Evolutionary conservation across 2,113 vertebrate species (phyloP).

Genomic region (Dromaius novaehollandiae): DNA sequence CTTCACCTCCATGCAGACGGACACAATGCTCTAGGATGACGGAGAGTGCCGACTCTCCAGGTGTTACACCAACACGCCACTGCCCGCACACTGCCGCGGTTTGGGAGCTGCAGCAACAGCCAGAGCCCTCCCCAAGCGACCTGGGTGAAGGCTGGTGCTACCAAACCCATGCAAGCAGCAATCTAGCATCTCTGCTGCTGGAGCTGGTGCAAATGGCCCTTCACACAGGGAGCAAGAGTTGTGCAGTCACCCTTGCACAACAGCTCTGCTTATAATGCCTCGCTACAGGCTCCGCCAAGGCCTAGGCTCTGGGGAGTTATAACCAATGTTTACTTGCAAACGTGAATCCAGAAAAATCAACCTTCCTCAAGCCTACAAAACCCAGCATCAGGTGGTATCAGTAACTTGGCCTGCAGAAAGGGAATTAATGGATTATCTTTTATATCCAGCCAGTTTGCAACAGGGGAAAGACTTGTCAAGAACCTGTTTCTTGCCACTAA

Average conservation of each 20-base stretch:
- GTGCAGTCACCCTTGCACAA: not conserved
- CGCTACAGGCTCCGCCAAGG: accelerated
- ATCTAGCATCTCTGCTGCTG: not conserved
- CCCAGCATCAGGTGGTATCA: not conserved
- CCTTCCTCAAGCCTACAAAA: not conserved
- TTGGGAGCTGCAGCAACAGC: not conserved
- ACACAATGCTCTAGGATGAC: accelerated
- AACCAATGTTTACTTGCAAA: not conserved
- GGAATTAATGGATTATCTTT: not conserved
- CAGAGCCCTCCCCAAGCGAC: not conserved
- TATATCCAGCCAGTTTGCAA: not conserved
- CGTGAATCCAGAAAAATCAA: not conserved
- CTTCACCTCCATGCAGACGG: not conserved
- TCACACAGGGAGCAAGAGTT: too few species aligned
- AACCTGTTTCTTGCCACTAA: not conserved
- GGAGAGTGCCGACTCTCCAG: not conserved
- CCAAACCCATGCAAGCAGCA: not conserved
- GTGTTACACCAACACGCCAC: not conserved
- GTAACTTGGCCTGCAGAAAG: not conserved
- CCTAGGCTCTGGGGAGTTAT: accelerated
- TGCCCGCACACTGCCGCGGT: not conserved
- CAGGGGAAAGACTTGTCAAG: not conserved
- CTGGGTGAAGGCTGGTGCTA: accelerated
- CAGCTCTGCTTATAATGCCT: accelerated
- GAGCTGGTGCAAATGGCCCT: too few species aligned